Percentiles rank a stretch among this genome's conserved stretches.
phyloP scores from a whole-genome alignment of 2,797 vertebrate genomes.

The Dendrocincla tyrannina region DNA sequence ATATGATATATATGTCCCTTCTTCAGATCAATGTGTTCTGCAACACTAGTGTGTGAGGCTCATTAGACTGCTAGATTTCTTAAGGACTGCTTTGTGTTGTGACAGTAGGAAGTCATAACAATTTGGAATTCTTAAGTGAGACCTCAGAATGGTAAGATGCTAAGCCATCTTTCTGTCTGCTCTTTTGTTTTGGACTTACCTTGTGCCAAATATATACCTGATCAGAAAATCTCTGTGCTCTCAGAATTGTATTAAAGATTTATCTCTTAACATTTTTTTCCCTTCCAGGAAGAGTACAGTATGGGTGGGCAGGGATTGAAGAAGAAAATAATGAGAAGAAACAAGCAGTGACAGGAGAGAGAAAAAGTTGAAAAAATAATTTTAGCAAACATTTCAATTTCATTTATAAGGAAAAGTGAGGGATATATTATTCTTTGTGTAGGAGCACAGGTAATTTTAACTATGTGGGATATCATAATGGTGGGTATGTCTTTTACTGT shows the following conservation, averaged over 20 bases:
- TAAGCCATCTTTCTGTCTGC: background rate
- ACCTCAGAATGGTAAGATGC: background rate
- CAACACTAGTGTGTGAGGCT: background rate
- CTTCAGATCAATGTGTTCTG: background rate
- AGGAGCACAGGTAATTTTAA: background rate
- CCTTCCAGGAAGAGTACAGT: background rate
- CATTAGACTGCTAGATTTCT: background rate
- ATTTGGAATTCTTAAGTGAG: background rate
- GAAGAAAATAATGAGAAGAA: background rate
- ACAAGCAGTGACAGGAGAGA: background rate
- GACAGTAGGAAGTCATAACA: background rate
- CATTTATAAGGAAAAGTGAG: background rate
- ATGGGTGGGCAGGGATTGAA: background rate
- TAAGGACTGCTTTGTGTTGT: background rate
- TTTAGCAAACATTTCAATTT: background rate
- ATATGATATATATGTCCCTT: background rate
- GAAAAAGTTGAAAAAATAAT: slow-evolving; percentile 1
- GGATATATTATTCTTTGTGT: background rate
- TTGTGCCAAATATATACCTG: background rate
- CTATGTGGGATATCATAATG: background rate
- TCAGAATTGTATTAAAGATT: background rate
- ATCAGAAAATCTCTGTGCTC: background rate
- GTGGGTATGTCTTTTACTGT: background rate
- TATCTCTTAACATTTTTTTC: background rate
- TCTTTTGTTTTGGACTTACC: slow-evolving; percentile 5